phyloP scores from a whole-genome alignment of 2,797 vertebrate genomes.

The Triplophysa yarkandensis region DNA sequence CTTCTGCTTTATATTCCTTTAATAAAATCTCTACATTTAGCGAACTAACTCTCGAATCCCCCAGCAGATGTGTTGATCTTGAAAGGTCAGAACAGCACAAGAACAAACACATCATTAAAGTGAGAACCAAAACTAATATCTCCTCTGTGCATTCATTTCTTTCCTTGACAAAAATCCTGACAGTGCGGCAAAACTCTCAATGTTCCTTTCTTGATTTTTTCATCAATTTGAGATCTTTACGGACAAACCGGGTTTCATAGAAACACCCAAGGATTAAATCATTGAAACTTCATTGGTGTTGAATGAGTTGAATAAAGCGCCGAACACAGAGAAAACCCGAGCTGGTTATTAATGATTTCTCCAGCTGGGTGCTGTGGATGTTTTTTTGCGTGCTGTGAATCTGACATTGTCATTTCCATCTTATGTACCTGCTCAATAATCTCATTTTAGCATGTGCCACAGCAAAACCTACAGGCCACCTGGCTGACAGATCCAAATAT shows the following conservation, averaged over 20 bases:
- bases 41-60: constrained; percentile 24
- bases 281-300: constrained; percentile 41
- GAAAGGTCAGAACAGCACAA: constrained; percentile 16
- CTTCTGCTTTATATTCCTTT: constrained; percentile 1
- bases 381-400: constrained; percentile 34
- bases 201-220: constrained; percentile 12
- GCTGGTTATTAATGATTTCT: constrained; percentile 44
- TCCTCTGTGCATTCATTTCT: constrained; percentile 14
- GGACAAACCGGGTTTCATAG: constrained; percentile 45
- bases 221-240: constrained; percentile 37
- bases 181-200: constrained; percentile 25
- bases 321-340: constrained; percentile 5
- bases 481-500: constrained; percentile 29
- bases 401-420: constrained; percentile 28
- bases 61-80: constrained; percentile 30
- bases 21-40: constrained; percentile 17
- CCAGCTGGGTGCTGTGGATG: constrained; percentile 6
- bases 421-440: constrained; percentile 20
- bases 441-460: constrained; percentile 5
- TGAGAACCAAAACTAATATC: not conserved
- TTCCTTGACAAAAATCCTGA: constrained; percentile 25
- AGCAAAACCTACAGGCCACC: constrained; percentile 9
- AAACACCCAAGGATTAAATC: constrained; percentile 51
- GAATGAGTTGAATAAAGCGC: constrained; percentile 23
- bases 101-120: constrained; percentile 29